These are phyloP conservation scores for Atopsyche davidsoni DNA, from an alignment of 1,140 invertebrate species.

Conservation along the genomic window DNA sequence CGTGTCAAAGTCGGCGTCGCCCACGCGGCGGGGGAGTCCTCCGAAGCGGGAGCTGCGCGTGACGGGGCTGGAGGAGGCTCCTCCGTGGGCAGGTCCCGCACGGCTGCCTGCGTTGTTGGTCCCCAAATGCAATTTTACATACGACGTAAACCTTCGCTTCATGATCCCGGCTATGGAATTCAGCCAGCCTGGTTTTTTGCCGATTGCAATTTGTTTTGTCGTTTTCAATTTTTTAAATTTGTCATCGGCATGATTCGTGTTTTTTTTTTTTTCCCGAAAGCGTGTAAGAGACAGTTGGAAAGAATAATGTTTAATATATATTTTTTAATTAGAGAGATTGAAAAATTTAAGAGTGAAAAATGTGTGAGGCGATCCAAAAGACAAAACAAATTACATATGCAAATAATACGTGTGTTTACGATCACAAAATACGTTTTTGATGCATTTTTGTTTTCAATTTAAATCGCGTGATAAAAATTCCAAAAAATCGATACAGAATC, in stretches of 20 bases:
- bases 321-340: background rate
- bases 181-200: constrained; percentile 50
- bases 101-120: constrained; percentile 22
- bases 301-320: constrained; percentile 2
- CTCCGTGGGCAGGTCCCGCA: constrained; percentile 19
- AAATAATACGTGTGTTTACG: too few species aligned
- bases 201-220: constrained; percentile 25
- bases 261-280: background rate
- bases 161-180: constrained; percentile 56
- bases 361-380: background rate
- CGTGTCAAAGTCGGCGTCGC: constrained; percentile 13
- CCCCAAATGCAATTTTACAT: constrained; percentile 63
- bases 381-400: constrained; percentile 17
- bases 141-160: constrained; percentile 66
- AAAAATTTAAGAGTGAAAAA: too few species aligned
- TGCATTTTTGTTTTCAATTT: too few species aligned
- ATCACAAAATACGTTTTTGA: too few species aligned
- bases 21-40: constrained; percentile 14
- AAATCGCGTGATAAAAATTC: too few species aligned
- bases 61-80: background rate
- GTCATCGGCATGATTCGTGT: background rate
- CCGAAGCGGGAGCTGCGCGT: constrained; percentile 1
- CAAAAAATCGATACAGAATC: too few species aligned
- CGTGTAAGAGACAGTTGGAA: background rate
- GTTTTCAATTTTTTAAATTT: background rate